A percentile compares a stretch with the other conserved stretches of the same genome.
phyloP scores from a whole-genome alignment of 2,888 invertebrate species.

The Stenotaenia linearis region DNA sequence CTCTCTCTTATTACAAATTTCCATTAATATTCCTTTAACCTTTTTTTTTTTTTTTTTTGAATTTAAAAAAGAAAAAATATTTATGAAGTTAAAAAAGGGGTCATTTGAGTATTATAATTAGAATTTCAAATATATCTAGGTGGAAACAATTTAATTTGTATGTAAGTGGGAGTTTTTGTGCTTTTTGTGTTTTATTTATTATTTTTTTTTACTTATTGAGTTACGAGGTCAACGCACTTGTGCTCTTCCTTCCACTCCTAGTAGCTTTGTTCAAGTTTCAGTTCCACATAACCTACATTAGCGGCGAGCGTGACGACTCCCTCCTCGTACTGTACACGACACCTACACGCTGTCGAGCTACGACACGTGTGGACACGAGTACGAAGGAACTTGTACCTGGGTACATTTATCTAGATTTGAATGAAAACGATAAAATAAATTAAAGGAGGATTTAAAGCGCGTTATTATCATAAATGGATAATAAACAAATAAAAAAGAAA shows the following conservation, averaged over 20 bases:
- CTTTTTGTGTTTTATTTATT: neutral
- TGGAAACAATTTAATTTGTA: no score
- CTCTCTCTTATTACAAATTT: neutral
- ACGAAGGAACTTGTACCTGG: neutral
- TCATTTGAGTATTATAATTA: neutral
- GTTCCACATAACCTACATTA: neutral
- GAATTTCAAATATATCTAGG: no score
- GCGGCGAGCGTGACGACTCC: neutral
- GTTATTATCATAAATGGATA: no score
- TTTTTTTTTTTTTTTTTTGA: neutral
- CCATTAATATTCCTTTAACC: neutral
- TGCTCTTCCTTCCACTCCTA: neutral
- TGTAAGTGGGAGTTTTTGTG: no score
- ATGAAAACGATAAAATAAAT: neutral
- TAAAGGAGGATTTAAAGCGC: no score
- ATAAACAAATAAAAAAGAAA: no score
- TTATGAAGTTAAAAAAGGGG: neutral
- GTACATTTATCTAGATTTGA: neutral
- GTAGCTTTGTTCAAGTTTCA: neutral
- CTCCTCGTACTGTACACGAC: neutral
- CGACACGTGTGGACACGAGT: neutral
- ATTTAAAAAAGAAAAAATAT: neutral
- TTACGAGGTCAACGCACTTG: neutral
- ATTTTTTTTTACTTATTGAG: neutral
- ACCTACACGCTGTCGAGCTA: neutral